Evolutionary conservation across 2,888 invertebrate species (phyloP).

Genomic region (Ganaspis brasiliensis): DNA sequence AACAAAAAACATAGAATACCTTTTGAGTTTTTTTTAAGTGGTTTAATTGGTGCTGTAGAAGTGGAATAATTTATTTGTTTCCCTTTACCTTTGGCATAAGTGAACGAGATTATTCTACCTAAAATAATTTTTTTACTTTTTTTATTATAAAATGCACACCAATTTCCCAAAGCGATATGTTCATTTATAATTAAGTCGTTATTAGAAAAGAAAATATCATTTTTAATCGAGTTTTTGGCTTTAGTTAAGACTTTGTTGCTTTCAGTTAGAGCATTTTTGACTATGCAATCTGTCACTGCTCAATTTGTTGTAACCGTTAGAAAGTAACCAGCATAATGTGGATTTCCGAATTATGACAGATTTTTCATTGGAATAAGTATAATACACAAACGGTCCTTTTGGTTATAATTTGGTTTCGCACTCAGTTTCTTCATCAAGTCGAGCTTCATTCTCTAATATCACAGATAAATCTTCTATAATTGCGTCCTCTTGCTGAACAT

Average conservation of each 20-base stretch:
- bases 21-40: slow-evolving; percentile 2
- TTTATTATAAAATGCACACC: slow-evolving; percentile 2
- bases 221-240: too few species aligned
- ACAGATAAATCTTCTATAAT: slow-evolving; percentile 20
- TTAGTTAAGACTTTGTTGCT: too few species aligned
- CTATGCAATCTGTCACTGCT: slow-evolving; percentile 1
- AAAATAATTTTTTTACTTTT: neutral
- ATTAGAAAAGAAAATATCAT: too few species aligned
- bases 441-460: neutral
- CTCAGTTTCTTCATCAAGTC: slow-evolving; percentile 1
- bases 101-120: slow-evolving; percentile 2
- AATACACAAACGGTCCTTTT: neutral
- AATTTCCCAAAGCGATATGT: neutral
- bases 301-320: slow-evolving; percentile 1
- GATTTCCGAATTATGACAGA: slow-evolving; percentile 12
- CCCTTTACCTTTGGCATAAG: slow-evolving; percentile 8
- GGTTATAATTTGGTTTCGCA: neutral
- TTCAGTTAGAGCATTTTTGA: too few species aligned
- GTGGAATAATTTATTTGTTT: slow-evolving; percentile 1
- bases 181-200: neutral
- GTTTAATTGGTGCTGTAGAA: slow-evolving; percentile 10
- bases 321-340: too few species aligned
- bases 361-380: slow-evolving; percentile 5
- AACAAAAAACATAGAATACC: neutral
- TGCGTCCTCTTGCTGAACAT: neutral